Base-by-base conservation (phyloP, 2,888 invertebrate genomes). In the Stenodema calcarata region DNA sequence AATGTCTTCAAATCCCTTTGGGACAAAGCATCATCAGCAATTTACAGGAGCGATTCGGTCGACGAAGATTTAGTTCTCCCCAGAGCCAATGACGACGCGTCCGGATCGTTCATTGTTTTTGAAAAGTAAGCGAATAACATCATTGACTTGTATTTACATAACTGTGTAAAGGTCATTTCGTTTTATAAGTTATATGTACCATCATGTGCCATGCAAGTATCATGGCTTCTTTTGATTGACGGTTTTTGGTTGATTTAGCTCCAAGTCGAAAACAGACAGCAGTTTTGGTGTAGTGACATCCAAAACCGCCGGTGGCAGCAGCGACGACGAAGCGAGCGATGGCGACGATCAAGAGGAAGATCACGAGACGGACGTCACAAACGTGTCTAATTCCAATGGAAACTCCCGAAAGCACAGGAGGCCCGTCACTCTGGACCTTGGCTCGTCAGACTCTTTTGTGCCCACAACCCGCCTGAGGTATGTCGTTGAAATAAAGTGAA, bases 81-180 rank as follows among this genome's bases (percentile, higher is more conserved):
- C 23, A 54, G 44, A 14, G 35, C 86, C 7, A 41, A 11, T 23
- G 86, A 86, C 28, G 89, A 90, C 44, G 87, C 89, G 7, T 90
- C 90, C 82, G 92, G 92, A 89, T 93, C 93, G 0, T 92, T 91
- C 87, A 92, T 93, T 75, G 91, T 92, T 44, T 93, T 93, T 90
- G 92, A 92, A 88, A 90, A 90, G 88, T 91, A 91, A 9, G 90
- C 16, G 0, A 12, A 50, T 35, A 35, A 7, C 4, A 90, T 27
- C 90, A 18, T 23, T 90, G 87, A 89, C 84, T 44, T 88, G 62
- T 76, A 87, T 87, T 44, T 86, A 16, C 28, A 78, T 35, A 7
- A 2, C 35, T 7, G 7, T n/a, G n/a, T n/a, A n/a, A n/a, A n/a
- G n/a, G n/a, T n/a, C n/a, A n/a, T n/a, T n/a, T n/a, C n/a, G n/a